Conservation (phyloP, 2,113 vertebrate species). For the Pogona vitticeps region DNA sequence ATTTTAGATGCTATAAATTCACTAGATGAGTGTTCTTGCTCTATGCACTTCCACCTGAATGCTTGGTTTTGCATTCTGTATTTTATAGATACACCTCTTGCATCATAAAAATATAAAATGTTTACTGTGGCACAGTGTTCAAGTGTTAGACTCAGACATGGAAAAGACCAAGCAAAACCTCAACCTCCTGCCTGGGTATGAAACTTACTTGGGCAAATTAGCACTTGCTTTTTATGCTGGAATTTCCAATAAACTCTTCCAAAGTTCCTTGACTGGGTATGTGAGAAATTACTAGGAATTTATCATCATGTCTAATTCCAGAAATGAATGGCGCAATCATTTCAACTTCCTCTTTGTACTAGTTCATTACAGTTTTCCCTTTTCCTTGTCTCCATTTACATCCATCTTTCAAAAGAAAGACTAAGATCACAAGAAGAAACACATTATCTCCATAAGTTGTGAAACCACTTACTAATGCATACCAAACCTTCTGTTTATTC, state of each 20-base stretch:
- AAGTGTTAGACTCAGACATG: not conserved
- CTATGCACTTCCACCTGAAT: not conserved
- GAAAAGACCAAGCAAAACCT: not conserved
- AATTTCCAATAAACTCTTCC: not conserved
- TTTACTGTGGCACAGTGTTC: not conserved
- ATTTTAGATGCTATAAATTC: not conserved
- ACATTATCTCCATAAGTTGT: not conserved
- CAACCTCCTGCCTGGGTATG: not conserved
- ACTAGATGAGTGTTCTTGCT: not conserved
- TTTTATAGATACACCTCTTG: too few species aligned
- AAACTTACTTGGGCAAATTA: not conserved
- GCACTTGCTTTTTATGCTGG: not conserved
- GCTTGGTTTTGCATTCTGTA: too few species aligned
- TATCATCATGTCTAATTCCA: not conserved
- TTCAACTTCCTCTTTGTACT: not conserved
- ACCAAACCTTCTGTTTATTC: not conserved
- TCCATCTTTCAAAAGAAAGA: not conserved
- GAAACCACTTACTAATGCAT: conserved; percentile 1
- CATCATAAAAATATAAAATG: not conserved
- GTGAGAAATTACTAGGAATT: not conserved
- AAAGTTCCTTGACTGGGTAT: not conserved
- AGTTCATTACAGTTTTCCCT: not conserved
- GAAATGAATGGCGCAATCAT: not conserved
- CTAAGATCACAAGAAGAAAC: not conserved
- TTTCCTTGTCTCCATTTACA: not conserved